Conservation (phyloP, 2,888 invertebrate genomes). For the Drosophila leonis region DNA sequence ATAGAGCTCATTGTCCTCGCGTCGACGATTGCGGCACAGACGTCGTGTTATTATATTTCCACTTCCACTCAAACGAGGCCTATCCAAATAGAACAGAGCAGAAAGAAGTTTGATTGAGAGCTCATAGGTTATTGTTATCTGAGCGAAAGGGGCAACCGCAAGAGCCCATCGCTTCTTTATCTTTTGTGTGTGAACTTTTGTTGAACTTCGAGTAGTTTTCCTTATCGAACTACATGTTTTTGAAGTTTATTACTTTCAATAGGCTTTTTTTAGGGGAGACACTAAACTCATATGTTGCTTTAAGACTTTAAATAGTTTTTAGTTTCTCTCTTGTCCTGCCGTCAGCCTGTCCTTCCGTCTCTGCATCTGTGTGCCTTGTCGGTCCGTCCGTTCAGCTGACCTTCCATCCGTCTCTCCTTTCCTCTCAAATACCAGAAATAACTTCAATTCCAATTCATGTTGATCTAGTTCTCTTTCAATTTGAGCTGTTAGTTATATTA, state of each 20-base stretch:
- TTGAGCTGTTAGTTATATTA: too few relatives aligned
- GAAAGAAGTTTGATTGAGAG: neutral
- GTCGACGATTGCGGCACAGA: slow-evolving; percentile 90
- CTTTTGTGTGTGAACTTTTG: neutral
- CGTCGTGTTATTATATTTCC: slow-evolving; percentile 88
- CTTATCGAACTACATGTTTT: neutral
- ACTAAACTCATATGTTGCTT: neutral
- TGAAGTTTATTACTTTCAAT: neutral
- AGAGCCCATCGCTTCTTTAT: too few relatives aligned
- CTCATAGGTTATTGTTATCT: neutral
- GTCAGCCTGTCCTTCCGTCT: too few relatives aligned
- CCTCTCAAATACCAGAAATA: too few relatives aligned
- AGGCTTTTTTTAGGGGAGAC: neutral
- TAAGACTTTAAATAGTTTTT: neutral
- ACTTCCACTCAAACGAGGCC: slow-evolving; percentile 84
- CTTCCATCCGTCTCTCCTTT: too few relatives aligned
- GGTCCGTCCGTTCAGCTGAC: too few relatives aligned
- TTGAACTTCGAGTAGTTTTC: neutral
- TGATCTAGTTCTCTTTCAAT: neutral
- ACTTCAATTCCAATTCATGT: neutral
- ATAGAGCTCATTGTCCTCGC: slow-evolving; percentile 93
- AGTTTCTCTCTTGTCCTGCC: too few relatives aligned
- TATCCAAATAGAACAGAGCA: slow-evolving; percentile 32
- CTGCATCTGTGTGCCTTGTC: too few relatives aligned
- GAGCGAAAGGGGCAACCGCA: neutral